Evolutionary conservation across 2,797 vertebrate species (phyloP).

Genomic region (Syndactyla subalaris): DNA sequence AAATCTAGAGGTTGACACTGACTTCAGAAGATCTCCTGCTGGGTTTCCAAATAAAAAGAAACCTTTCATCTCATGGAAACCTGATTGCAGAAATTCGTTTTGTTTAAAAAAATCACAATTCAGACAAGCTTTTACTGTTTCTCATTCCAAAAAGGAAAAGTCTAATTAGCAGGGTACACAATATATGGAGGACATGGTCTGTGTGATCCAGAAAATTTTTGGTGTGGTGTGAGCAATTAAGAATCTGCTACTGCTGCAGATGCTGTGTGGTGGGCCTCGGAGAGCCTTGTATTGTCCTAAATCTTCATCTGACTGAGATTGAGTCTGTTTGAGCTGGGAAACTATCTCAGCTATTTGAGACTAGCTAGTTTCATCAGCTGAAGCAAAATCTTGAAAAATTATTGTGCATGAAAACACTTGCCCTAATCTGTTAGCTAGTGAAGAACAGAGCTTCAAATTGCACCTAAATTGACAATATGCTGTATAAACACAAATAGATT

Average conservation of each 20-base stretch:
- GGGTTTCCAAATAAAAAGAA: neutral
- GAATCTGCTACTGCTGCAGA: neutral
- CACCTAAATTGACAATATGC: neutral
- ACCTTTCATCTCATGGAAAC: neutral
- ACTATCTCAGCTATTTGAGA: neutral
- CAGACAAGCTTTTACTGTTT: neutral
- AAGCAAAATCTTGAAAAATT: neutral
- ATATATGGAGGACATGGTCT: neutral
- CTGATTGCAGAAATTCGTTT: neutral
- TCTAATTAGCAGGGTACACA: neutral
- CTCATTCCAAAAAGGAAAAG: neutral
- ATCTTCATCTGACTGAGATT: neutral
- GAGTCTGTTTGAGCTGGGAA: neutral
- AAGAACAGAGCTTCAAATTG: neutral
- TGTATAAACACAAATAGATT: neutral
- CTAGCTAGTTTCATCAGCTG: neutral
- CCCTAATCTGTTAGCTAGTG: neutral
- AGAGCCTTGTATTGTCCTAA: neutral
- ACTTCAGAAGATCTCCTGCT: neutral
- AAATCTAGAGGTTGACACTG: neutral
- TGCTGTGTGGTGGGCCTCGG: neutral
- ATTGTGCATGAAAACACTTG: neutral
- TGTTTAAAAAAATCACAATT: neutral
- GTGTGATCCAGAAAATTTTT: neutral
- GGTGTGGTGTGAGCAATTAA: neutral